These are phyloP conservation scores for Ennomos fuscantarius DNA, from an alignment of 2,888 invertebrate species.

Conservation along the genomic window DNA sequence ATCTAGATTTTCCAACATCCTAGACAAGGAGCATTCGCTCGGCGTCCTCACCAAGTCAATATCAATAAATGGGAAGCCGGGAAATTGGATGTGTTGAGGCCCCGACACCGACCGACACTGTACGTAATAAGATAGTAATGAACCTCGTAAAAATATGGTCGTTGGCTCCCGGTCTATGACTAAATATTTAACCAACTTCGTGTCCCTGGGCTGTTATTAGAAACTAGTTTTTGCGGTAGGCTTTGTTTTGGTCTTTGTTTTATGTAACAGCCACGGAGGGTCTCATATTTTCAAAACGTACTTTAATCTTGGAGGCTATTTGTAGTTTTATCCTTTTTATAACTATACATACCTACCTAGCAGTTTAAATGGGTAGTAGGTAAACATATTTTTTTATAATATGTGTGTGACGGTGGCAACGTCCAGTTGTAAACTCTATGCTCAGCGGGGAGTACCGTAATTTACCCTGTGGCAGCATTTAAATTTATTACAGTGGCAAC, in stretches of 20 bases:
- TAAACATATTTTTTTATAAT: too few species aligned
- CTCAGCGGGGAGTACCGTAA: too few species aligned
- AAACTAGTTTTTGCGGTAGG: constrained; percentile 14
- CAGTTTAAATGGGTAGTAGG: too few species aligned
- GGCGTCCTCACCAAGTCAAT: constrained; percentile 82
- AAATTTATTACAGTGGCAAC: too few species aligned
- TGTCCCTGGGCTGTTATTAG: constrained; percentile 18
- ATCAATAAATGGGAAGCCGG: constrained; percentile 84
- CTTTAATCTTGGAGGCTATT: too few species aligned
- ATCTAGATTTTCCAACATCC: constrained; percentile 57
- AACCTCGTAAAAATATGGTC: constrained; percentile 81
- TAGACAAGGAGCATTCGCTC: constrained; percentile 62
- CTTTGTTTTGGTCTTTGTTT: constrained; percentile 13
- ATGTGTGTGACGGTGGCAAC: too few species aligned
- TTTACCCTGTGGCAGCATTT: too few species aligned
- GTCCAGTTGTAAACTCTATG: too few species aligned
- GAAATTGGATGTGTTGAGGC: constrained; percentile 83
- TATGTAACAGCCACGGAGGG: not conserved
- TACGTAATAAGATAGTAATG: constrained; percentile 83
- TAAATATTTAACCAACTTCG: constrained; percentile 75
- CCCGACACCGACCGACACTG: constrained; percentile 63
- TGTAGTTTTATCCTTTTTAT: too few species aligned
- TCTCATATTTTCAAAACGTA: not conserved
- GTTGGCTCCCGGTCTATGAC: constrained; percentile 71
- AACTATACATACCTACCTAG: too few species aligned